Evolutionary conservation across 2,888 invertebrate genomes (phyloP), one percentile per base, ranked within the genome.

Genomic region (Halocaridina rubra): DNA sequence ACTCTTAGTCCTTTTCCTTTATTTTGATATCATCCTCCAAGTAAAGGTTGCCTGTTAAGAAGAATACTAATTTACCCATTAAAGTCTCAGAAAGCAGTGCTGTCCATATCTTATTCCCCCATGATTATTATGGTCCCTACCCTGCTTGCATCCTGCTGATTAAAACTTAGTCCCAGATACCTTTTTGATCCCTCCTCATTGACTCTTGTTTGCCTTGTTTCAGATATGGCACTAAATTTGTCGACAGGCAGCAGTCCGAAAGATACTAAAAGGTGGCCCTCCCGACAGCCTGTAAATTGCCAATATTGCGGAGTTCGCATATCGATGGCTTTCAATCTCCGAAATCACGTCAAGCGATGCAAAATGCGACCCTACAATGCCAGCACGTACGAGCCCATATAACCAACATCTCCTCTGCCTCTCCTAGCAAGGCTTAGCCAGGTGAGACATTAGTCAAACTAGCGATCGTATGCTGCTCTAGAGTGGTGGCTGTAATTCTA

Each of bases 251-350:
- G 84, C 84, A 80, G 77, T 81, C 84, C 86, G 80, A 88, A 81
- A 82, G 86, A 80, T 69, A 88, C 85, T 77, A 88, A 88, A 86
- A 86, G 86, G 77, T 88, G 88, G 88, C 88, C 88, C 76, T 88
- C 88, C 67, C 80, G 88, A 80, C 88, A 88, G 80, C 88, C 88
- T 72, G 88, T 88, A 53, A 88, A 88, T 81, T 88, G 88, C 75
- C 86, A 86, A 74, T 88, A 80, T 82, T 88, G 88, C 78, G 88
- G 88, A 80, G 88, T 88, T 75, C 84, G 86, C 81, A 86, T 88
- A 79, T 85, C 85, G 71, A 88, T 88, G 88, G 88, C 88, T 72
- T 88, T 88, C 84, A 88, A 88, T 80, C 81, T 88, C 69, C 85
- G 88, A 78, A 88, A 88, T 80, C 88, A 88, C 86, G 78, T 88